These are phyloP conservation scores for Salpingus planirostris DNA, from an alignment of 2,888 invertebrate species.

Conservation along the genomic window DNA sequence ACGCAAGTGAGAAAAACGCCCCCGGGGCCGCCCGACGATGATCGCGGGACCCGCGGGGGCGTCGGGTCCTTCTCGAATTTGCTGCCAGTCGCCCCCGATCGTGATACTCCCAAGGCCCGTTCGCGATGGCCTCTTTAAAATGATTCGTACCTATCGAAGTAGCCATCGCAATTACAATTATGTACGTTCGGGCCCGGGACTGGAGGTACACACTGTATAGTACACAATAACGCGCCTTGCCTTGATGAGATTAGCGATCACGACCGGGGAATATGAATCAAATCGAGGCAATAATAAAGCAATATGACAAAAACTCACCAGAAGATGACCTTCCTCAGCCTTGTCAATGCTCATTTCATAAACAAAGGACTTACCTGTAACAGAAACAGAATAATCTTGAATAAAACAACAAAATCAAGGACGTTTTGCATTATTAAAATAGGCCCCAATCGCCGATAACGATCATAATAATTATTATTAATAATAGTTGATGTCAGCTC, in stretches of 20 bases:
- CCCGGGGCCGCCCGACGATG: no score
- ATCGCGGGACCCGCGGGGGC: no score
- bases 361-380: slow-evolving; percentile 12
- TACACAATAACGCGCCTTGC: slow-evolving; percentile 19
- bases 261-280: slow-evolving; percentile 20
- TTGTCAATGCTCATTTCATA: slow-evolving; percentile 13
- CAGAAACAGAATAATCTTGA: background rate
- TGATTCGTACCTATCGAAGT: slow-evolving; percentile 9
- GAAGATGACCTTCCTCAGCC: slow-evolving; percentile 17
- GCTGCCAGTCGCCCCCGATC: no score
- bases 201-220: no score
- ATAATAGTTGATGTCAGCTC: slow-evolving; percentile 12
- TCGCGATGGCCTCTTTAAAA: no score
- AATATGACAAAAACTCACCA: slow-evolving; percentile 22
- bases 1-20: no score
- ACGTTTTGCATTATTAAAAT: slow-evolving; percentile 7
- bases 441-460: slow-evolving; percentile 10
- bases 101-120: no score
- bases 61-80: no score
- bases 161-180: slow-evolving; percentile 12
- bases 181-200: no score
- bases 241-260: slow-evolving; percentile 22
- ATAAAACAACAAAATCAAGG: slow-evolving; percentile 12
- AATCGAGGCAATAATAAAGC: slow-evolving; percentile 16
- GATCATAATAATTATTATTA: slow-evolving; percentile 14